Evolutionary conservation across 2,797 vertebrate species (phyloP), one percentile per base, ranked within the genome.

Genomic region (Hippopotamyrus pictus): DNA sequence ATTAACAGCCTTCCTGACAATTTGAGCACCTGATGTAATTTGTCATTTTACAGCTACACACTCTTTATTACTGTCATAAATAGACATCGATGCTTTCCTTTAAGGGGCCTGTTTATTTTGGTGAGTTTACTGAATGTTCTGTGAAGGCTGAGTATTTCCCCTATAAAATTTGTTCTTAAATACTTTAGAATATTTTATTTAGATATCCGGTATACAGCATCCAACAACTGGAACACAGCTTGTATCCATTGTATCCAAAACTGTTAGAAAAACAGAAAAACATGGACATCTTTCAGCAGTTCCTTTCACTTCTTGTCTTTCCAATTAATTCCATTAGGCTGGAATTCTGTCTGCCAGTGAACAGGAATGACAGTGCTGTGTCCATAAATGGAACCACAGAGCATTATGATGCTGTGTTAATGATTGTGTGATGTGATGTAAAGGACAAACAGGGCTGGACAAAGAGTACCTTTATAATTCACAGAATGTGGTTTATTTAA

Each of bases 41-140:
- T 37, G 69, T 76, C 33, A 41, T 76, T 76, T 41, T 76, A 37
- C 6, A 76, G 33, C 5, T 41, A 76, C 69, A 76, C 69, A 76
- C 69, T 76, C 33, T 76, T 76, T 76, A 76, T 76, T 76, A 76
- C 69, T 37, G 14, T 92, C 94, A 94, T 95, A 96, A 96, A 96
- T 95, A 95, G 95, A 95, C 94, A 96, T 95, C 94, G 94, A 96
- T 96, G 93, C 94, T 88, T 92, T 90, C 91, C 93, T 94, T 92
- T 93, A 91, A 95, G 93, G 93, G 92, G 88, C 5, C 92, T 95
- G 95, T 95, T 96, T 96, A 95, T 94, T 91, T 93, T 95, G 92
- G 90, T 65, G 88, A 89, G 93, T 94, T 95, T 95, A 95, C 93
- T 93, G 93, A 93, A 94, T 92, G 89, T 89, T 89, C 92, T 90